A percentile compares a stretch with the other conserved stretches of the same genome.
These are phyloP conservation scores for Epinephelus moara DNA, from an alignment of 2,113 vertebrate species.

Conservation along the genomic window DNA sequence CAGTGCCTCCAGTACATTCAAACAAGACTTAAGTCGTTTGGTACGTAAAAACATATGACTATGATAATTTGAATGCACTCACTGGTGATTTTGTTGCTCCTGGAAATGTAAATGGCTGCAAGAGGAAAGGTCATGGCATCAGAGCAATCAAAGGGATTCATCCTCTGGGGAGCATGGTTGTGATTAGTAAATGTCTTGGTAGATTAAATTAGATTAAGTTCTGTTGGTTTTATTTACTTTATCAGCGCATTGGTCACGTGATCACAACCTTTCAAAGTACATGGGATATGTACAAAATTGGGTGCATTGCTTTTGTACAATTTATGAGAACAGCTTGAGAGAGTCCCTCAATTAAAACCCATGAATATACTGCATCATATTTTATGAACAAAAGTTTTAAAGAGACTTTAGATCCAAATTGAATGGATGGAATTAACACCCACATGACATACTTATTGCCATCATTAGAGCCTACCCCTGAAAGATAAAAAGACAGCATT, in stretches of 20 bases:
- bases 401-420: background rate
- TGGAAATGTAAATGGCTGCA: background rate
- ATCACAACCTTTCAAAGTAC: too few species aligned
- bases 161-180: background rate
- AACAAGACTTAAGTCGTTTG: background rate
- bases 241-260: too few species aligned
- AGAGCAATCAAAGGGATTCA: background rate
- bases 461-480: background rate
- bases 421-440: background rate
- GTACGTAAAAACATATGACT: background rate
- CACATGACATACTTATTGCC: background rate
- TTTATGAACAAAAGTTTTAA: background rate
- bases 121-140: background rate
- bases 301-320: too few species aligned
- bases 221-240: background rate
- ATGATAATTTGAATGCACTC: background rate
- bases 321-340: too few species aligned
- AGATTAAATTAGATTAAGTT: background rate
- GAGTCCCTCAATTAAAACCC: background rate
- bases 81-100: background rate
- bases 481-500: constrained; percentile 8
- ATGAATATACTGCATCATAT: background rate
- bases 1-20: background rate
- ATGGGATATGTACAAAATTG: too few species aligned
- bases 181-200: background rate